Conservation (phyloP, 2,113 vertebrate species). For the Amia ocellicauda region DNA sequence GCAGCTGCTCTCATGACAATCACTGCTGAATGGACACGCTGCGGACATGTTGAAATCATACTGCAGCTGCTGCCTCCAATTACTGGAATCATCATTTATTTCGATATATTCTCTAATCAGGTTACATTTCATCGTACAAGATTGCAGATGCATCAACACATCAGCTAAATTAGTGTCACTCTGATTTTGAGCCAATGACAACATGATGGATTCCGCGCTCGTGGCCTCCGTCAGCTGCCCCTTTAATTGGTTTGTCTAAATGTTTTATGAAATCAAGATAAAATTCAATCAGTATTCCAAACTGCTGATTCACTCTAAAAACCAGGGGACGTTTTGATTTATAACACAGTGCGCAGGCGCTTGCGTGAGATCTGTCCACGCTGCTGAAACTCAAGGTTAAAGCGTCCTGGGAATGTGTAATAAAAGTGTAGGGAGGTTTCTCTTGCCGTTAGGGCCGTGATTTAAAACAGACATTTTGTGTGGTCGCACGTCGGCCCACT, state of each 20-base stretch:
- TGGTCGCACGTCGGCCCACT: no score
- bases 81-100: constrained; percentile 21
- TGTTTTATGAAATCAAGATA: constrained; percentile 65
- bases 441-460: no score
- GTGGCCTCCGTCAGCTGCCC: constrained; percentile 49
- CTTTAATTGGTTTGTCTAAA: constrained; percentile 68
- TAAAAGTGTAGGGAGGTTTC: no score
- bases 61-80: neutral
- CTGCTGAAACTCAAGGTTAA: constrained; percentile 59
- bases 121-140: constrained; percentile 49
- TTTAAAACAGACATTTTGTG: no score
- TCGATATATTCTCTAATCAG: constrained; percentile 42
- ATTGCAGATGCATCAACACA: constrained; percentile 51
- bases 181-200: constrained; percentile 46
- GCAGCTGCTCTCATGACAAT: neutral
- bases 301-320: constrained; percentile 57
- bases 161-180: constrained; percentile 51
- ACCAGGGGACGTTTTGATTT: constrained; percentile 54
- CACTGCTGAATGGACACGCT: neutral
- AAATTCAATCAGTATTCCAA: constrained; percentile 61
- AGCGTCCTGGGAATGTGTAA: constrained; percentile 25
- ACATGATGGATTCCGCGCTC: constrained; percentile 56
- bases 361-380: constrained; percentile 44
- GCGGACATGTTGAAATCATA: constrained; percentile 3
- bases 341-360: constrained; percentile 40